Evolutionary conservation across 2,888 invertebrate species (phyloP).

Genomic region (Capitulum mitella): DNA sequence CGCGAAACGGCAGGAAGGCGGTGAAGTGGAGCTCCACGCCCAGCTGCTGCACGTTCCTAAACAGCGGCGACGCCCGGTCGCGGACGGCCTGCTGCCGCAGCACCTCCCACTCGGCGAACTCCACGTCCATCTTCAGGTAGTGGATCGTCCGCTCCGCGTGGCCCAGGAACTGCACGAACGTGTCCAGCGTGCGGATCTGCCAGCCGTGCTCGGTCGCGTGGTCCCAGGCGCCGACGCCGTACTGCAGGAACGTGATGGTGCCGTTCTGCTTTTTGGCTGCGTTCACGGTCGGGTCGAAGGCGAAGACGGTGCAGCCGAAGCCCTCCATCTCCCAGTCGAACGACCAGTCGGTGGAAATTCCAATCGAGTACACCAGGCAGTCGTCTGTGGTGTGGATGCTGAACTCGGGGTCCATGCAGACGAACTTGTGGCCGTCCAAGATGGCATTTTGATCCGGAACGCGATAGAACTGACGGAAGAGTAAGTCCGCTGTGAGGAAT

Average conservation of each 20-base stretch:
- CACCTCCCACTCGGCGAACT: not conserved
- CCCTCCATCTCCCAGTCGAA: conserved; percentile 29
- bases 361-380: conserved; percentile 31
- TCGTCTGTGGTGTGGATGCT: not conserved
- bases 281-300: conserved; percentile 6
- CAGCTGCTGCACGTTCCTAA: not conserved
- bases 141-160: not conserved
- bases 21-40: conserved; percentile 13
- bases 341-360: conserved; percentile 28
- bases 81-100: not conserved
- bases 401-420: not conserved
- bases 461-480: not conserved
- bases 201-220: not conserved
- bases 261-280: conserved; percentile 28
- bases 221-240: not conserved
- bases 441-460: not conserved
- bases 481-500: too few species aligned
- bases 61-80: not conserved
- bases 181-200: conserved; percentile 40
- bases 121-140: conserved; percentile 17
- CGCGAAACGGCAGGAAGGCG: not conserved
- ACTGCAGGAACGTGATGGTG: conserved; percentile 36
- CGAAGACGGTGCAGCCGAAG: conserved; percentile 27
- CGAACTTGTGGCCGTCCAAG: conserved; percentile 12
- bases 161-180: conserved; percentile 38